Conservation (phyloP, 2,113 vertebrate species). For the Burhinus bistriatus region DNA sequence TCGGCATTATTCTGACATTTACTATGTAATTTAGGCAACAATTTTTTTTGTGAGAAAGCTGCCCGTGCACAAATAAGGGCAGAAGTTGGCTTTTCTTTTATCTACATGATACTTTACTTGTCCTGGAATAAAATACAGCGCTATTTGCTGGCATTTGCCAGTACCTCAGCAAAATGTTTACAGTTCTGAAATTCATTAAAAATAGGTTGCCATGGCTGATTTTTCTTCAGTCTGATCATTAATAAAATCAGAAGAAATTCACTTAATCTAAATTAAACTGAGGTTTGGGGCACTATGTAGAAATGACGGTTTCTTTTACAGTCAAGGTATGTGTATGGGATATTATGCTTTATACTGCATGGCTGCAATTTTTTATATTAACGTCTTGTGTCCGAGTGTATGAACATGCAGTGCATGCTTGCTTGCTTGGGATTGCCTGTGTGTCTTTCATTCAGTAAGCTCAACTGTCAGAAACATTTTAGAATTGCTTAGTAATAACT, state of each 20-base stretch:
- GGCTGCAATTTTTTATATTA: neutral
- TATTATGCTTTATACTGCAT: neutral
- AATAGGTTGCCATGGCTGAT: neutral
- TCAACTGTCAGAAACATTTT: neutral
- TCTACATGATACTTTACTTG: neutral
- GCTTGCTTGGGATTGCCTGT: neutral
- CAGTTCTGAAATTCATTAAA: neutral
- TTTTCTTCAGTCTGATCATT: neutral
- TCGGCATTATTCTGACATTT: neutral
- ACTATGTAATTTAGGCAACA: neutral
- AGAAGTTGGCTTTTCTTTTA: neutral
- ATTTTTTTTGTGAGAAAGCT: neutral
- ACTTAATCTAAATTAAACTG: conserved; percentile 32
- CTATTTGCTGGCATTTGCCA: neutral
- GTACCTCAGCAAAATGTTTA: neutral
- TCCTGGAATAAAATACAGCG: neutral
- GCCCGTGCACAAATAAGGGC: neutral
- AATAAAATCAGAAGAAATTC: conserved; percentile 12
- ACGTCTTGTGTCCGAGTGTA: neutral
- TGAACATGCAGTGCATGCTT: accelerated
- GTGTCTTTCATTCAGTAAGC: neutral
- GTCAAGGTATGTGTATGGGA: neutral
- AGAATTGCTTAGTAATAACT: neutral
- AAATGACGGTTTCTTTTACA: neutral
- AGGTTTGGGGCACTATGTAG: neutral